Evolutionary conservation across 2,113 vertebrate species (phyloP), one percentile per base, ranked within the genome.

Genomic region (Onychorhynchus coronatus): DNA sequence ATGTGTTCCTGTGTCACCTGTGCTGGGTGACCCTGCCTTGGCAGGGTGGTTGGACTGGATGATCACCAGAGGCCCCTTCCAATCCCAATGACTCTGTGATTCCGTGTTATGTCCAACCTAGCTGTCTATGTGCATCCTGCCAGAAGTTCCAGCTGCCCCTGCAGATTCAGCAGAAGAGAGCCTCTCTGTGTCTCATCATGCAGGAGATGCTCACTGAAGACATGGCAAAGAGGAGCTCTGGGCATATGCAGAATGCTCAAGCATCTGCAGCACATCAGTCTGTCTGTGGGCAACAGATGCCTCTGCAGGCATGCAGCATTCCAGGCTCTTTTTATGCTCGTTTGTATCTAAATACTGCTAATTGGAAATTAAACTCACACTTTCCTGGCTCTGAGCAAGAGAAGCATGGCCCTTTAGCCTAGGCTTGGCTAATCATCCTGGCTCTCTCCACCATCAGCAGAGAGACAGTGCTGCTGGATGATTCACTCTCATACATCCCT

Each of bases 341-440:
- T 63, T 85, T 92, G 50, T 78, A 93, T 47, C 58, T 76, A 90
- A 95, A 83, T 75, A 61, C 66, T 86, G 50, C 61, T 92, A 94
- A 88, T 8, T 73, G 82, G 63, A 91, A 92, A 95, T 73, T 61
- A 85, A 95, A 91, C 37, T 88, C 61, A 47, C 31, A 74, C 46
- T 81, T 92, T 14, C 14, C 27, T 62, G 33, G 16, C 88, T 90
- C 62, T 86, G 72, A 93, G 71, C 18, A 58, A 88, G 91, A 62
- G 88, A 83, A 56, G 22, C 31, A 65, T 11, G 42, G 30, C 59
- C 46, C 42, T 94, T 91, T 70, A 85, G 72, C 39, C 49, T 88
- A 73, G 56, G 50, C 66, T 63, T 63, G 47, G 30, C 52, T 85
- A 63, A 78, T 58, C 27, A 22, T 61, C 27, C 37, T 7, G 5